Conservation (phyloP, 2,797 vertebrate genomes). For the Pangasius djambal region DNA sequence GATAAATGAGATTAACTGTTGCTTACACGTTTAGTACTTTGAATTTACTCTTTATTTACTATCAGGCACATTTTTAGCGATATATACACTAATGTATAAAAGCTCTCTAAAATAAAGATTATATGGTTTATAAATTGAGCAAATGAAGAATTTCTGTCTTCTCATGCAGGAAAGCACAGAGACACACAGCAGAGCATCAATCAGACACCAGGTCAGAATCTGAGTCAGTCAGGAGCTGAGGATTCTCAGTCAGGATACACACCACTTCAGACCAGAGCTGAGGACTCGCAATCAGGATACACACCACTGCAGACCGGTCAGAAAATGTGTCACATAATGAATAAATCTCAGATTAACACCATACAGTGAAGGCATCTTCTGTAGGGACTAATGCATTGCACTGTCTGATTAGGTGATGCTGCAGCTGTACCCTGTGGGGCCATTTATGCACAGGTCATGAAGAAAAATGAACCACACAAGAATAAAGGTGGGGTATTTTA, state of each 20-base stretch:
- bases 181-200: background rate
- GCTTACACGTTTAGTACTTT: background rate
- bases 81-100: background rate
- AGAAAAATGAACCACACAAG: background rate
- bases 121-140: background rate
- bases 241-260: background rate
- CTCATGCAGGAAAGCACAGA: background rate
- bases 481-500: slow-evolving; percentile 12
- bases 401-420: background rate
- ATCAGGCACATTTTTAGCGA: background rate
- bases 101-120: background rate
- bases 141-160: background rate
- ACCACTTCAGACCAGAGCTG: background rate
- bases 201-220: slow-evolving; percentile 1
- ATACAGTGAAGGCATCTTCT: background rate
- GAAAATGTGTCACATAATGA: background rate
- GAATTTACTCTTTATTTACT: background rate
- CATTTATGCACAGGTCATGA: background rate
- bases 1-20: background rate
- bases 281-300: background rate
- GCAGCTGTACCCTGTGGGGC: background rate
- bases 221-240: background rate
- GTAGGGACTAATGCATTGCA: background rate
- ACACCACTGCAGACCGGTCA: background rate
- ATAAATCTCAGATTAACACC: background rate